Base-by-base conservation (phyloP, 1,140 invertebrate species). In the Zaprionus davidi region DNA sequence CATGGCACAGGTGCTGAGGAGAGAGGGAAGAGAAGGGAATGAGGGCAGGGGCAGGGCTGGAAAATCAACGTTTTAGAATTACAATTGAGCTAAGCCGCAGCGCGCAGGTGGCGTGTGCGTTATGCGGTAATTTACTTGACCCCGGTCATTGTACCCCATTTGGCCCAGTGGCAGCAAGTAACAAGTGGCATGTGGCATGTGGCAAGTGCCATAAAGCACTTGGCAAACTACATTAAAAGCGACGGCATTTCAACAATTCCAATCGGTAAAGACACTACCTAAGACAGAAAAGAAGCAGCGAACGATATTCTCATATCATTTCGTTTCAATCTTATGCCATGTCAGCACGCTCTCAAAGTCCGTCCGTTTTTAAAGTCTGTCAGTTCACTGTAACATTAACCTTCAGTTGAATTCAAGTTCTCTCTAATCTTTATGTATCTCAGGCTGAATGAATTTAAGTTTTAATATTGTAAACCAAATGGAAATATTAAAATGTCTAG, bases 51-150 rank as follows among this genome's bases (percentile, higher is more conserved):
- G 41, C 6, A 7, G 12, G 17, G 62, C 11, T 41, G 31, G 12
- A 34, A 36, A 64, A 65, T 65, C 63, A 28, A 20, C 26, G 17
- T n/a, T 51, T 51, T 22, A 36, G 44, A 57, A 49, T 57, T 15
- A 28, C 17, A 31, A 13, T 20, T 17, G 15, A 38, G 34, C 20
- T 38, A 1, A 15, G 24, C 26, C 24, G 31, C 31, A 34, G 51
- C 57, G 64, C 71, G 62, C 79, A 38, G 63, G 58, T 65, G 68
- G 78, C 22, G 62, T 58, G 60, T 56, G 44, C 56, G 68, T 71
- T 79, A 72, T 69, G 71, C 58, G 49, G 59, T 80, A 87, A 86
- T 80, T 69, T 41, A 71, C 71, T 24, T 78, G 73, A 87, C 73
- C 83, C 76, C 67, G 53, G 9, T 7, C 44, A 64, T 70, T 75